phyloP scores from a whole-genome alignment of 2,797 vertebrate species.

The Sebastes kiyomatsui region DNA sequence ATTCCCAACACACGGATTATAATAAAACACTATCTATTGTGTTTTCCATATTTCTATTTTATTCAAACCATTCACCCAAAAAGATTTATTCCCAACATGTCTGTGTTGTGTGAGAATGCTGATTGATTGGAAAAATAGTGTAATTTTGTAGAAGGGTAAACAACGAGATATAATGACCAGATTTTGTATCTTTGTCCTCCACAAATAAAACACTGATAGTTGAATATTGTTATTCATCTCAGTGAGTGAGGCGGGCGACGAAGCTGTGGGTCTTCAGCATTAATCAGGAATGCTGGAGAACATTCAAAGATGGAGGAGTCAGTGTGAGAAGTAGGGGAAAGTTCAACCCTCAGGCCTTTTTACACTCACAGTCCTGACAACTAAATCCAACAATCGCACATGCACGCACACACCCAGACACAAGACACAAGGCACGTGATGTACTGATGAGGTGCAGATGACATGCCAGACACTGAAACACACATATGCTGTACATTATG shows the following conservation, averaged over 20 bases:
- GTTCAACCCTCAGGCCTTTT: slow-evolving; percentile 72
- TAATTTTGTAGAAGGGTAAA: not conserved
- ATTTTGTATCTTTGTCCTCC: not conserved
- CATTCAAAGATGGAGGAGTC: slow-evolving; percentile 32
- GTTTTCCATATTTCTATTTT: not conserved
- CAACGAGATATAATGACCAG: not conserved
- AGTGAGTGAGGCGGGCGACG: not conserved
- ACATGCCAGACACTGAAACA: not conserved
- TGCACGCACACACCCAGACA: not conserved
- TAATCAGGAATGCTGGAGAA: slow-evolving; percentile 53
- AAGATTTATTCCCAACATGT: too few relatives aligned
- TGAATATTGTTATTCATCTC: not conserved
- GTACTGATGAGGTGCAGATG: slow-evolving; percentile 35
- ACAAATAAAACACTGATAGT: not conserved
- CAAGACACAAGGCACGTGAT: slow-evolving; percentile 41
- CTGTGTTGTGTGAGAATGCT: not conserved
- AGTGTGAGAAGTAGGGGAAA: slow-evolving; percentile 84
- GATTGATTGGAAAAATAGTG: not conserved
- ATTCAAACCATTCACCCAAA: not conserved
- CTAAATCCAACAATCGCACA: slow-evolving; percentile 34
- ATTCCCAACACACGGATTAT: not conserved
- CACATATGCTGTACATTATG: not conserved
- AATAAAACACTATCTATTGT: not conserved
- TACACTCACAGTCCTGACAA: slow-evolving; percentile 50
- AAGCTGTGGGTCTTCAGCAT: not conserved